A percentile compares a stretch with the other conserved stretches of the same genome.
Conservation (phyloP, 23 tunicate genomes). For the Ascidia mentula region DNA sequence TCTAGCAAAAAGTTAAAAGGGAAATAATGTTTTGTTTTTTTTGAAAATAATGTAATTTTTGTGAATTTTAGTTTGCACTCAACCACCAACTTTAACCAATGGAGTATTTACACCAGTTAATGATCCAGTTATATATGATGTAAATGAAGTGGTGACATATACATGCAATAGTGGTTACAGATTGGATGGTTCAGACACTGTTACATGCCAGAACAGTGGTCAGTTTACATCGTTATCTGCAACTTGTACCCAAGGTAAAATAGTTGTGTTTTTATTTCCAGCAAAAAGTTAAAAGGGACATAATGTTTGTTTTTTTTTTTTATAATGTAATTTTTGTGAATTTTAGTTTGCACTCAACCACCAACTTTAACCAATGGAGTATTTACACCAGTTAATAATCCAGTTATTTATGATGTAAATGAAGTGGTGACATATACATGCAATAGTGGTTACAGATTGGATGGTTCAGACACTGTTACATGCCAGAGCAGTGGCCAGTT, state of each 20-base stretch:
- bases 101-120: not conserved
- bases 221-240: slow-evolving; percentile 1
- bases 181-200: slow-evolving; percentile 4
- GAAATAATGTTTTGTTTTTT: too few species aligned
- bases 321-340: not conserved
- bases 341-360: slow-evolving; percentile 15
- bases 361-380: slow-evolving; percentile 10
- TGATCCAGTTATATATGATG: not conserved
- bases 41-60: not conserved
- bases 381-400: not conserved
- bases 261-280: not conserved
- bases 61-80: not conserved
- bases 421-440: slow-evolving; percentile 8
- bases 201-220: slow-evolving; percentile 10
- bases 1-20: not conserved
- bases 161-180: slow-evolving; percentile 21
- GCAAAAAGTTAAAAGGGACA: not conserved
- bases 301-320: not conserved
- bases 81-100: not conserved
- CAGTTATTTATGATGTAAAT: not conserved
- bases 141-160: slow-evolving; percentile 11
- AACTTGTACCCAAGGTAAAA: slow-evolving; percentile 15
- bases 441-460: not conserved
- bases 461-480: not conserved
- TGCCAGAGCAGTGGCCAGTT: slow-evolving; percentile 9